Evolutionary conservation across 2,888 invertebrate species (phyloP).

Genomic region (Holacanthella duospinosa): DNA sequence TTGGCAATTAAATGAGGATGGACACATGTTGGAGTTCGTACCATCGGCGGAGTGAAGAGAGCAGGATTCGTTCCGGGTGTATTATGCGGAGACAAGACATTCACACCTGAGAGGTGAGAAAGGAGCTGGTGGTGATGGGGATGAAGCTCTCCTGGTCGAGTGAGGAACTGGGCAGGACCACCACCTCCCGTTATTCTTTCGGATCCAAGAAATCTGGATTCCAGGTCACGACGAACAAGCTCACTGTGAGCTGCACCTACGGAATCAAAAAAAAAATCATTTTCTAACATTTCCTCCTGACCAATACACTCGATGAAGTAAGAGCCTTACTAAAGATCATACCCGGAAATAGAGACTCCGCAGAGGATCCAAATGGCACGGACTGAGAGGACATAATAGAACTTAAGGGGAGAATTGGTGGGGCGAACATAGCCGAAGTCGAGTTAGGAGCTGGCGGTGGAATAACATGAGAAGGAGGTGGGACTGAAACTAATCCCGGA

Average conservation of each 20-base stretch:
- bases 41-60: conserved; percentile 56
- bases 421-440: conserved; percentile 32
- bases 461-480: conserved; percentile 8
- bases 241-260: conserved; percentile 45
- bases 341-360: conserved; percentile 33
- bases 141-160: conserved; percentile 69
- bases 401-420: conserved; percentile 34
- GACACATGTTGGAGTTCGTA: conserved; percentile 42
- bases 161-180: conserved; percentile 42
- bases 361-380: conserved; percentile 30
- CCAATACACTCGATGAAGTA: too few relatives aligned
- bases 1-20: conserved; percentile 4
- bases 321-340: background rate
- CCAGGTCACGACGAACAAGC: conserved; percentile 74
- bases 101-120: conserved; percentile 60
- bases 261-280: conserved; percentile 10
- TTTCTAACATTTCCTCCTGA: background rate
- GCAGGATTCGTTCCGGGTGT: conserved; percentile 43
- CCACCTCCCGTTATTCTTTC: conserved; percentile 40
- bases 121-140: conserved; percentile 87
- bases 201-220: conserved; percentile 79
- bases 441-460: conserved; percentile 11
- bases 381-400: conserved; percentile 31
- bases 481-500: conserved; percentile 15
- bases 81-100: conserved; percentile 49